Evolutionary conservation across 2,888 invertebrate genomes (phyloP).

Genomic region (Fragum fragum): DNA sequence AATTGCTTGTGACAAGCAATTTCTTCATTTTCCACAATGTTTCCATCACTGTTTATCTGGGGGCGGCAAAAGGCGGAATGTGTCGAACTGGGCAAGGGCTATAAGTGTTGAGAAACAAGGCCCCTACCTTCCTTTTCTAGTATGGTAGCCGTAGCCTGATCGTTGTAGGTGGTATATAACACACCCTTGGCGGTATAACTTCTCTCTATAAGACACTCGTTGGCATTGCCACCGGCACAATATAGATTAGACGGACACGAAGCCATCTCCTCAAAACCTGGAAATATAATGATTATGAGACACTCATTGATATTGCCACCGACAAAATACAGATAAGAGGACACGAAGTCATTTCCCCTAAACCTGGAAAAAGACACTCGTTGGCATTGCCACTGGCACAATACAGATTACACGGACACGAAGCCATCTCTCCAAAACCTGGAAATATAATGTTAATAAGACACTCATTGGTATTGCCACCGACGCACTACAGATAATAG

Average conservation of each 20-base stretch:
- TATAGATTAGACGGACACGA: conserved; percentile 65
- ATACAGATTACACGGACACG: conserved; percentile 63
- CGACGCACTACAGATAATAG: too few relatives aligned
- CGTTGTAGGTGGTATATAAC: conserved; percentile 62
- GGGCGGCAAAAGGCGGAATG: too few relatives aligned
- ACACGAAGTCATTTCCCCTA: too few relatives aligned
- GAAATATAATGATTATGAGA: conserved; percentile 15
- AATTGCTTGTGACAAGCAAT: too few relatives aligned
- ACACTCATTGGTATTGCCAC: conserved; percentile 26
- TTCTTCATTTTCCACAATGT: too few relatives aligned
- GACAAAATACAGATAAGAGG: too few relatives aligned
- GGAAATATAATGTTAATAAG: conserved; percentile 14
- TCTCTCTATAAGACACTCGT: conserved; percentile 51
- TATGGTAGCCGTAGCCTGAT: conserved; percentile 59
- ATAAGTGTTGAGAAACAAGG: not conserved
- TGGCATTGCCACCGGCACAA: conserved; percentile 49
- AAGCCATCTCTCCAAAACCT: conserved; percentile 64
- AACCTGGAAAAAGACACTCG: too few relatives aligned
- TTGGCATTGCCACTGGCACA: conserved; percentile 49
- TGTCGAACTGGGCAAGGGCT: too few relatives aligned
- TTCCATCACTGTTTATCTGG: too few relatives aligned
- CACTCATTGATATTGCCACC: too few relatives aligned
- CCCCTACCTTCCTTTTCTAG: conserved; percentile 33
- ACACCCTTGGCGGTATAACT: conserved; percentile 60
- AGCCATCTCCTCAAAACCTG: conserved; percentile 64